phyloP scores from a whole-genome alignment of 2,797 vertebrate species.

The Gobionotothen gibberifrons region DNA sequence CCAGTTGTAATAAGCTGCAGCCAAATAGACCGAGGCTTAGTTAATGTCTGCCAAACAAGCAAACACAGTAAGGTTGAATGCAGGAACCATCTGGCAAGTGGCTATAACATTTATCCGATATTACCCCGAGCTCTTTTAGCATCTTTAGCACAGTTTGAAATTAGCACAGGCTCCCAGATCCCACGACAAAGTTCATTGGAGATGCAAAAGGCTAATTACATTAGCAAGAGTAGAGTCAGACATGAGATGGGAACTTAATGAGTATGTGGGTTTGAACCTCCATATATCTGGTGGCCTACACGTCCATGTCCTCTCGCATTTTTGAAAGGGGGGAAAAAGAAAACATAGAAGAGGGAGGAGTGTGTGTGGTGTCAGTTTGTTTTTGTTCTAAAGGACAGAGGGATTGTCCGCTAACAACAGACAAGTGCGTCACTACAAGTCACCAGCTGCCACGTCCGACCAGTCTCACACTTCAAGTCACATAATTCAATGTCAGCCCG shows the following conservation, averaged over 20 bases:
- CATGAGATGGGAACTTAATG: conserved; percentile 37
- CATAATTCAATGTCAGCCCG: conserved; percentile 47
- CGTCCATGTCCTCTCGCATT: conserved; percentile 36
- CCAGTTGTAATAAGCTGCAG: conserved; percentile 69
- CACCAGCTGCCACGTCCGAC: conserved; percentile 38
- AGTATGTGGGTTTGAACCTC: conserved; percentile 9
- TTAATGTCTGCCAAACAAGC: conserved; percentile 72
- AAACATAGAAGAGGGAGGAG: background rate
- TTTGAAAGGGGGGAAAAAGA: background rate
- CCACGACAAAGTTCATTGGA: conserved; percentile 55
- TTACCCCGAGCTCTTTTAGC: conserved; percentile 53
- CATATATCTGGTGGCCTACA: conserved; percentile 18
- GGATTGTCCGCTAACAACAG: conserved; percentile 40
- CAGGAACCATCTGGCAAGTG: conserved; percentile 67
- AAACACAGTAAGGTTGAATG: conserved; percentile 56
- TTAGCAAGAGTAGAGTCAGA: conserved; percentile 30
- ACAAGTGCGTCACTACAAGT: conserved; percentile 43
- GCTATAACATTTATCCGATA: conserved; percentile 64
- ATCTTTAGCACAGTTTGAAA: conserved; percentile 64
- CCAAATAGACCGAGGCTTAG: conserved; percentile 67
- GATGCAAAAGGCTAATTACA: conserved; percentile 60
- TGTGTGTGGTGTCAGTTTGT: conserved; percentile 43
- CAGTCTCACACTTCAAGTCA: conserved; percentile 36
- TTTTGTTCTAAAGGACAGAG: conserved; percentile 39
- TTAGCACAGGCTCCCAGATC: conserved; percentile 49